Percentiles rank a stretch among this genome's conserved stretches.
Conservation (phyloP, 1,140 invertebrate genomes). For the Pinna nobilis region DNA sequence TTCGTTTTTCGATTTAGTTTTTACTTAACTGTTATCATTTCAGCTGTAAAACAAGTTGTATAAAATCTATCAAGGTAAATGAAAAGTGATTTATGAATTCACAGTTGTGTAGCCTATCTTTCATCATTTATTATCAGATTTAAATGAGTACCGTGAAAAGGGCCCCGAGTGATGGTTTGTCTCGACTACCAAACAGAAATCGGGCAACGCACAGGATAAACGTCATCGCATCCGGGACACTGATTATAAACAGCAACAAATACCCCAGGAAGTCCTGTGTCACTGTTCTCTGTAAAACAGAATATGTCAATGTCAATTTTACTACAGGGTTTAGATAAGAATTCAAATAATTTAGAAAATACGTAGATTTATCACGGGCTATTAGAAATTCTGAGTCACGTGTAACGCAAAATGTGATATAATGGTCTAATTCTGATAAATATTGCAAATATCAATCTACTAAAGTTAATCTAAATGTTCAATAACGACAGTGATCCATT, state of each 20-base stretch:
- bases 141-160: constrained; percentile 19
- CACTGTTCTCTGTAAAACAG: constrained; percentile 20
- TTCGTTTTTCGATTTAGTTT: not conserved
- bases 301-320: not conserved
- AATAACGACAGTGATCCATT: no score
- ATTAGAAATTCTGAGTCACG: not conserved
- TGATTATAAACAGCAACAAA: constrained; percentile 25
- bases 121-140: not conserved
- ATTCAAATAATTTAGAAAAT: not conserved
- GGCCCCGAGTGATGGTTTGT: not conserved
- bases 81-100: not conserved
- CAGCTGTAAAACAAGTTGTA: not conserved
- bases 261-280: constrained; percentile 29
- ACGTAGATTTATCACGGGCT: not conserved
- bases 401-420: not conserved
- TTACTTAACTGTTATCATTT: not conserved
- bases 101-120: not conserved
- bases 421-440: not conserved
- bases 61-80: not conserved
- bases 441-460: not conserved
- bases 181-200: constrained; percentile 32
- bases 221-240: constrained; percentile 26
- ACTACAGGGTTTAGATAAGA: not conserved
- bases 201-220: not conserved
- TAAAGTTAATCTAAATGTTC: not conserved